These are phyloP conservation scores for Cheilosia soror DNA, from an alignment of 2,888 invertebrate genomes.

Conservation along the genomic window DNA sequence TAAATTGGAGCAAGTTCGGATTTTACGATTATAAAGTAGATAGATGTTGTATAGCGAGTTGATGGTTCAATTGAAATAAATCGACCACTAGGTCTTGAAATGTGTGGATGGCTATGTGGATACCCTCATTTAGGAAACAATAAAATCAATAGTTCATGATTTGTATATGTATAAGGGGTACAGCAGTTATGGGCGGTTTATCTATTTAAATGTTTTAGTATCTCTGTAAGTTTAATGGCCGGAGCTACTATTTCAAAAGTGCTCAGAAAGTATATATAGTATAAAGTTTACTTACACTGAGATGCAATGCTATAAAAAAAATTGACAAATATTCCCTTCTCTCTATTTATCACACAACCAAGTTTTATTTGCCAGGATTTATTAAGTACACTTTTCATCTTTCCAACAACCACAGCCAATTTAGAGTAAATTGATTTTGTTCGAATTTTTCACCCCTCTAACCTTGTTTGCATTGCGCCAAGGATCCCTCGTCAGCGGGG, in stretches of 20 bases:
- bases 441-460: conserved; percentile 35
- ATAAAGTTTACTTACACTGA: no score
- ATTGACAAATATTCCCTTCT: background rate
- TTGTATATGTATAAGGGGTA: background rate
- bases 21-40: conserved; percentile 35
- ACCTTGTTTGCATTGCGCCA: conserved; percentile 35
- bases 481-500: background rate
- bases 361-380: conserved; percentile 9
- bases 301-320: background rate
- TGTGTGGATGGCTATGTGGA: conserved; percentile 2
- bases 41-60: conserved; percentile 7
- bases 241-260: no score
- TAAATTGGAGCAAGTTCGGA: conserved; percentile 28
- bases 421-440: conserved; percentile 41
- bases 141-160: conserved; percentile 47
- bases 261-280: no score
- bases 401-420: conserved; percentile 12
- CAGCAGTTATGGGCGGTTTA: background rate
- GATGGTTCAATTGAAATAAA: conserved; percentile 43
- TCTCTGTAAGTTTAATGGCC: no score
- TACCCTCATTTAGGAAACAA: conserved; percentile 4
- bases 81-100: conserved; percentile 25
- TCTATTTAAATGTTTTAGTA: background rate
- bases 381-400: conserved; percentile 39
- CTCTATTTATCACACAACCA: background rate